Percentiles rank a stretch among this genome's conserved stretches.
Conservation (phyloP, 92 coral and sea anemone species). For the Parazoanthus swiftii region DNA sequence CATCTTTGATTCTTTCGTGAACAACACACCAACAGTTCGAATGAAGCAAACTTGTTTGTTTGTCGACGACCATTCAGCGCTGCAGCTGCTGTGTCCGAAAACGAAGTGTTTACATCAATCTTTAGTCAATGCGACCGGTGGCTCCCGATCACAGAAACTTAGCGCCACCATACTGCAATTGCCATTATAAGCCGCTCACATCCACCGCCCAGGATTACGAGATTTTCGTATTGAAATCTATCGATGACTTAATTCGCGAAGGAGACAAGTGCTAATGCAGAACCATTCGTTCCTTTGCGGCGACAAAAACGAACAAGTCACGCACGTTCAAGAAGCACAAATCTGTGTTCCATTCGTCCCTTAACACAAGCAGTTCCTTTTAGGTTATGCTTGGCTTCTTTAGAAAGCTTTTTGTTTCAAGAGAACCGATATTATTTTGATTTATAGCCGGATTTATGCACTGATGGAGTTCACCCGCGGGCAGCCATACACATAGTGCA, state of each 20-base stretch:
- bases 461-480: too few relatives aligned
- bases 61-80: constrained; percentile 12
- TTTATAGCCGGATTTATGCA: too few relatives aligned
- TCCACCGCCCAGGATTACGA: background rate
- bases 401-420: too few relatives aligned
- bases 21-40: constrained; percentile 9
- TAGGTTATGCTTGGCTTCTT: too few relatives aligned
- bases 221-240: constrained; percentile 4
- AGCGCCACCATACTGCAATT: constrained; percentile 1
- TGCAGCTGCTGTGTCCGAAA: constrained; percentile 21
- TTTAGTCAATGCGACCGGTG: constrained; percentile 9
- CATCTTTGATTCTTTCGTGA: constrained; percentile 26
- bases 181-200: constrained; percentile 2
- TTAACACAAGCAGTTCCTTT: background rate
- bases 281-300: background rate
- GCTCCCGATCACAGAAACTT: background rate
- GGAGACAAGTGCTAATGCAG: constrained; percentile 24
- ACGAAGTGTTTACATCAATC: constrained; percentile 34
- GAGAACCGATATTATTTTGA: too few relatives aligned
- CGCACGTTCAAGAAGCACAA: constrained; percentile 31
- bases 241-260: background rate
- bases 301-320: constrained; percentile 18
- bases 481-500: too few relatives aligned
- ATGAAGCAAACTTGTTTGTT: constrained; percentile 9
- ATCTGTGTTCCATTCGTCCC: background rate